Conservation (phyloP, 2,113 vertebrate genomes). For the Muntiacus muntjak region DNA sequence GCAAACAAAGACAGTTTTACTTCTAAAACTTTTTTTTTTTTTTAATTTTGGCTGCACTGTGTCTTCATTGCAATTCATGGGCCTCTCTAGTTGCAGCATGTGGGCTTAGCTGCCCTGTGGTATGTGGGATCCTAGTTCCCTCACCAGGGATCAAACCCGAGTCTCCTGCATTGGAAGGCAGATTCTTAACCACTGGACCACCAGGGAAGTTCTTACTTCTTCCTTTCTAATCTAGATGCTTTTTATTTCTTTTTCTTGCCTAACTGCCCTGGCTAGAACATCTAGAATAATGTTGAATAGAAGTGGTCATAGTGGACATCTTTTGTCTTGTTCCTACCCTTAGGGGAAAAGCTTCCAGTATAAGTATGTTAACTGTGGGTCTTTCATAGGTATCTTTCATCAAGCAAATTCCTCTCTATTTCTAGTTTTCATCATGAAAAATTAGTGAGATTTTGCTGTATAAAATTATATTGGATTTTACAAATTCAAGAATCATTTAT, state of each 20-base stretch:
- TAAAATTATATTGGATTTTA: not conserved
- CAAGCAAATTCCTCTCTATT: not conserved
- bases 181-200: not conserved
- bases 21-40: not conserved
- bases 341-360: not conserved
- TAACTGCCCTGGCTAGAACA: not conserved
- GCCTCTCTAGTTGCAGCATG: not conserved
- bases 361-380: not conserved
- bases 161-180: not conserved
- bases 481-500: not conserved
- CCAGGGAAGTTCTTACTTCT: not conserved
- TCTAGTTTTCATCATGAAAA: slow-evolving; percentile 11
- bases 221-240: not conserved
- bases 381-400: not conserved
- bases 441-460: not conserved
- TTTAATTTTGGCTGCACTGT: not conserved
- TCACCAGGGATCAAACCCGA: not conserved
- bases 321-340: not conserved
- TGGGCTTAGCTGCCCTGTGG: not conserved
- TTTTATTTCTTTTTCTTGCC: not conserved
- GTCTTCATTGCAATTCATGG: not conserved
- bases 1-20: not conserved
- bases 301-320: not conserved
- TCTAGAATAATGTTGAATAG: not conserved
- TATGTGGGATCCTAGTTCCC: not conserved